Base-by-base conservation (phyloP, 2,797 vertebrate genomes). In the Brachymystax lenok region DNA sequence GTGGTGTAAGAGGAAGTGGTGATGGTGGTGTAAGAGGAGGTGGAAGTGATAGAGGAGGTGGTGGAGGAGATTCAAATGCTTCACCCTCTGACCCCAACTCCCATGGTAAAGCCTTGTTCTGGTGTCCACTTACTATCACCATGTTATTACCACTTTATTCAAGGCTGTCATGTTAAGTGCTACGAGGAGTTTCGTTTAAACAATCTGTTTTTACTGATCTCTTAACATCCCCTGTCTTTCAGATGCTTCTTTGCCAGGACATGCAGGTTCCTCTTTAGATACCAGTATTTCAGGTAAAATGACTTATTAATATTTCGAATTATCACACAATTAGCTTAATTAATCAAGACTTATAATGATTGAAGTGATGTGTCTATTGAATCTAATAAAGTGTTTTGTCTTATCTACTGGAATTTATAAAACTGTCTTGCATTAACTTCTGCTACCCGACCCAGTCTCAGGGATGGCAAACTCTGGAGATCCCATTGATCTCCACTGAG, bases 51-150 rank as follows among this genome's bases (percentile, higher is more conserved):
- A 52, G 19, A 40, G 33, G 74, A 88, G 88, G 82, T 69, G 79
- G 12, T 17, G 17, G 51, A 16, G 84, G 74, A 71, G 81, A 80
- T 28, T 50, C 72, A 2, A 78, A 85, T 46, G 63, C 69, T n/a
- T 74, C 40, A n/a, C 77, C 79, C 3, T 67, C 77, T 27, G 72
- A 56, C 75, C 74, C 77, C 67, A 71, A 77, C 71, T 79, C 78
- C 80, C 81, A 85, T 30, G 88, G 86, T 89, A 85, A 82, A 54
- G 52, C 4, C 14, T 54, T 19, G 52, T 54, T 16, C 14, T 14
- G 14, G 17, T 1, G 1, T 54, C 17, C 5, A 5, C 17, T 54
- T 3, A 54, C 14, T 54, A 16, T 14, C 4, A 4, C 4, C 56
- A 56, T 19, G 54, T 19, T 5, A 59, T 21, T 59, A 17, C 13